Evolutionary conservation across 2,888 invertebrate genomes (phyloP), one percentile per base, ranked within the genome.

Genomic region (Drepanosiphum platanoidis): DNA sequence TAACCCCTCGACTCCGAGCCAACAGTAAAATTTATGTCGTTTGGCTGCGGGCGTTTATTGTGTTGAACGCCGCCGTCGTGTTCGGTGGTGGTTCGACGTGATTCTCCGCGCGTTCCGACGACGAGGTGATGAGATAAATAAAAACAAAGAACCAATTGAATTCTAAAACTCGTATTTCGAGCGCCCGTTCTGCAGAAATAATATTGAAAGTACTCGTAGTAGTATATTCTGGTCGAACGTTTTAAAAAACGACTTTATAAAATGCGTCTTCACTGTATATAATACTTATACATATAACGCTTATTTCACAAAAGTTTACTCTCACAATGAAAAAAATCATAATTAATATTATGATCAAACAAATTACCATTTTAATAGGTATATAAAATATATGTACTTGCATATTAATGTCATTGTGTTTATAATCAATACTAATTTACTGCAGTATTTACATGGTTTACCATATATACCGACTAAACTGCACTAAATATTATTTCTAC

Each of bases 11-110:
- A 58, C 79, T 34, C 68, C 70, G 27, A 52, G 32, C 66, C 66
- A 13, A 46, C 58, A 15, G 81, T 22, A 22, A 71, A 81, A 81
- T 81, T 81, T 81, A 81, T 81, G 81, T 81, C 81, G 71, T 71
- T 71, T n/a, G 70, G 27, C 70, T 4, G 30, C 46, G 36, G 42
- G 46, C 27, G 70, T 80, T 80, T 70, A 70, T 46, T 80, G 70
- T 70, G 36, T 70, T 58, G 52, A 36, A 80, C 52, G 36, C 36
- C n/a, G n/a, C n/a, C n/a, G n/a, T n/a, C n/a, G n/a, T 58, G 70
- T 80, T 70, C 70, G 42, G n/a, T n/a, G n/a, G n/a, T n/a, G n/a
- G 70, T 80, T 70, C 30, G 52, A 8, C 36, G 46, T 70, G 30
- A 36, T 58, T 34, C 27, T 18, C 68, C n/a, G n/a, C n/a, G n/a